Conservation (phyloP, 92 coral and sea anemone genomes). For the Hydrozoanthus gracilis region DNA sequence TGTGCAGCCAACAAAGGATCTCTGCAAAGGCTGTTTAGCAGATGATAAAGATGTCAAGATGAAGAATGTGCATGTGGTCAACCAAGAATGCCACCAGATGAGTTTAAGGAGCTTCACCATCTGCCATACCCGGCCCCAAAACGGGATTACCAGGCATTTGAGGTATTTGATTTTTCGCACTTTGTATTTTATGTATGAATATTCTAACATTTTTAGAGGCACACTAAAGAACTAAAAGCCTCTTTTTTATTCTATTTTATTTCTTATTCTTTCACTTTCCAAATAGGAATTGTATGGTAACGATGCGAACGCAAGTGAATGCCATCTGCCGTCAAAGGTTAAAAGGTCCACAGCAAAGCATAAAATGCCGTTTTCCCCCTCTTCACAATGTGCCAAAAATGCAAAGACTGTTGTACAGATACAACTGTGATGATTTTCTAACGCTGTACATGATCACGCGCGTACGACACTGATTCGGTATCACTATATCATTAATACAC, state of each 20-base stretch:
- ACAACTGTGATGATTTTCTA: constrained; percentile 8
- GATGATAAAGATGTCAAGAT: constrained; percentile 53
- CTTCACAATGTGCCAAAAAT: constrained; percentile 36
- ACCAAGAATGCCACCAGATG: constrained; percentile 58
- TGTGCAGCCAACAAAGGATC: constrained; percentile 48
- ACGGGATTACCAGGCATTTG: constrained; percentile 42
- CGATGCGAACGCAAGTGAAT: constrained; percentile 17
- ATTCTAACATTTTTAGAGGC: constrained; percentile 11
- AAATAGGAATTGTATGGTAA: constrained; percentile 44
- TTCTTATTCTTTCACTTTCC: constrained; percentile 5
- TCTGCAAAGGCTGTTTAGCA: too few species aligned
- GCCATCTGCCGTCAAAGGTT: constrained; percentile 35
- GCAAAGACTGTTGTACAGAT: constrained; percentile 41
- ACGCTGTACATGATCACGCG: constrained; percentile 31
- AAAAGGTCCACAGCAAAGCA: constrained; percentile 23
- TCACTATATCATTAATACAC: constrained; percentile 23
- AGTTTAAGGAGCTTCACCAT: constrained; percentile 50
- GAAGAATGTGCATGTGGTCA: constrained; percentile 57
- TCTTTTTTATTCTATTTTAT: constrained; percentile 8
- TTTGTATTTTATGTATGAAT: constrained; percentile 29
- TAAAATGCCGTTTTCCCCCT: constrained; percentile 29
- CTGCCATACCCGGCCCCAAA: constrained; percentile 54
- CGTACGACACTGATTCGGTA: constrained; percentile 23
- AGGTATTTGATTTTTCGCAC: constrained; percentile 33
- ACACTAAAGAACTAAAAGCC: constrained; percentile 9